phyloP scores from a whole-genome alignment of 2,797 vertebrate genomes.

The Molossus alvarezi region DNA sequence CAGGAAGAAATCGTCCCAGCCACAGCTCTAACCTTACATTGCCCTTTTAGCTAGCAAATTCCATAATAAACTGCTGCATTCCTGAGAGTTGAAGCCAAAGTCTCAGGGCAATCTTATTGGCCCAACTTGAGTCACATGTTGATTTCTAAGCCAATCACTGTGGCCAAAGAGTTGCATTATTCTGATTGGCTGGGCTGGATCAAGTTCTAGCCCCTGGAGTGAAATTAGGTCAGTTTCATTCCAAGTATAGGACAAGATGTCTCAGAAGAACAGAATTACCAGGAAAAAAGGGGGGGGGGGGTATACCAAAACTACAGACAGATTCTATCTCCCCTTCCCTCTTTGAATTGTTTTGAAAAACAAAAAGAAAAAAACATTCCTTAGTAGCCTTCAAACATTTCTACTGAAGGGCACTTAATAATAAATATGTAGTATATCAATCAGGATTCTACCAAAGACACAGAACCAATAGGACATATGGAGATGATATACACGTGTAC shows the following conservation, averaged over 20 bases:
- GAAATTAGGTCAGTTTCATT: not conserved
- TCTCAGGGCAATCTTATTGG: not conserved
- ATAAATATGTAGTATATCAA: not conserved
- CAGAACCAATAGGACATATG: not conserved
- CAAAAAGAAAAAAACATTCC: not conserved
- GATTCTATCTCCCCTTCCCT: not conserved
- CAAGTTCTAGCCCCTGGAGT: not conserved
- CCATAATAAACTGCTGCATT: not conserved
- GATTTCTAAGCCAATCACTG: constrained; percentile 13
- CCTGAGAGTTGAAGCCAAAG: constrained; percentile 2
- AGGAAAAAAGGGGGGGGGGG: not conserved
- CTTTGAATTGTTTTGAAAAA: constrained; percentile 8
- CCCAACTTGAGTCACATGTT: not conserved
- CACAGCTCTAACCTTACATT: not conserved
- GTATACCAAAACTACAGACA: constrained; percentile 20
- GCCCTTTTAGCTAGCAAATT: constrained; percentile 21
- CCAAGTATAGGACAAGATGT: not conserved
- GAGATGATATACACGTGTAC: not conserved
- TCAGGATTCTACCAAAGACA: constrained; percentile 18
- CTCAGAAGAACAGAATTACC: not conserved
- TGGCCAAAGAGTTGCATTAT: constrained; percentile 1
- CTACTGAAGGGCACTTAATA: not conserved
- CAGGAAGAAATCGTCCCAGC: not conserved
- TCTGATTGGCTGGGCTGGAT: not conserved
- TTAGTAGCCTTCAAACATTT: constrained; percentile 43